Conservation (phyloP, 2,113 vertebrate genomes). For the human (Homo sapiens) region GRCh38 chr1:204287001-204287500, state of each 20-base stretch:
- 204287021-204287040: constrained; percentile 21
- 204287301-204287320: not conserved
- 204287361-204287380: not conserved
- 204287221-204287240: not conserved
- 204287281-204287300: not conserved
- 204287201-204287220: not conserved
- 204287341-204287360: not conserved
- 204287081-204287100: not conserved
- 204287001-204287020: not conserved
- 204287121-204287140: constrained; percentile 3
- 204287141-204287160: constrained; percentile 35
- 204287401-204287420: not conserved
- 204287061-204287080: not conserved
- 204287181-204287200: not conserved
- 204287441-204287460: not conserved
- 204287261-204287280: not conserved
- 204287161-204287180: constrained; percentile 47
- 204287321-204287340: not conserved
- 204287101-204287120: not conserved
- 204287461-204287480: not conserved
- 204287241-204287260: not conserved
- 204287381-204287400: not conserved
- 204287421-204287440: not conserved
- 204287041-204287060: not conserved
- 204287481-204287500: not conserved